Base-by-base conservation (phyloP, 2,888 invertebrate species). In the Fissipunctia ypsillon region DNA sequence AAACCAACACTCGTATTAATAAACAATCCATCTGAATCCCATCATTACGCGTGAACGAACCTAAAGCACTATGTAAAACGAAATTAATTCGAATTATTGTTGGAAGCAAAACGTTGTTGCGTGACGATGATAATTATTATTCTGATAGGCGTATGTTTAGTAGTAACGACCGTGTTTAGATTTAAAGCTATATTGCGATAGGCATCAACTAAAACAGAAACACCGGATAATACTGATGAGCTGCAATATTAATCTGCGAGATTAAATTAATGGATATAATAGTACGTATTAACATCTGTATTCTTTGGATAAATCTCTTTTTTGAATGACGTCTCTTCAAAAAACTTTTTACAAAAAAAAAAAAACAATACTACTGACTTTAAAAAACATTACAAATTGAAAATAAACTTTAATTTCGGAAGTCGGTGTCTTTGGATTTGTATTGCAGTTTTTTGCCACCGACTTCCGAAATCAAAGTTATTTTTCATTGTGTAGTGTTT, bases 61-160 rank as follows among this genome's bases (percentile, higher is more conserved):
- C 67, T 57, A 69, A 45, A 64, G 54, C 22, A 63, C 16, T 63
- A 38, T 63, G 52, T 67, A 54, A 64, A 79, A 28, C 57, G 16
- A 59, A 69, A 43, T 48, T 54, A 70, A 70, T 67, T 59, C 43
- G n/a, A 48, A 43, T 56, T 52, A 59, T 70, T 31, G 41, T 12
- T 64, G n/a, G 31, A 25, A 19, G 14, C 45, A 38, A 64, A 54
- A 16, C 48, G 48, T 9, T 25, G 54, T 79, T 31, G 80, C 76
- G 80, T 80, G 80, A 41, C 59, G 4, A 22, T 45, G 16, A 19
- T 65, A 16, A 45, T 56, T 48, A 43, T 31, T 12, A 52, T 28
- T 63, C 10, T 22, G n/a, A 59, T 56, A n/a, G 45, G 25, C 28
- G 25, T n/a, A 16, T 35, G 38, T 25, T 54, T 35, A 50, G 25